A percentile compares a stretch with the other conserved stretches of the same genome.
phyloP scores from a whole-genome alignment of 2,888 invertebrate species.

The Diarsia brunnea region DNA sequence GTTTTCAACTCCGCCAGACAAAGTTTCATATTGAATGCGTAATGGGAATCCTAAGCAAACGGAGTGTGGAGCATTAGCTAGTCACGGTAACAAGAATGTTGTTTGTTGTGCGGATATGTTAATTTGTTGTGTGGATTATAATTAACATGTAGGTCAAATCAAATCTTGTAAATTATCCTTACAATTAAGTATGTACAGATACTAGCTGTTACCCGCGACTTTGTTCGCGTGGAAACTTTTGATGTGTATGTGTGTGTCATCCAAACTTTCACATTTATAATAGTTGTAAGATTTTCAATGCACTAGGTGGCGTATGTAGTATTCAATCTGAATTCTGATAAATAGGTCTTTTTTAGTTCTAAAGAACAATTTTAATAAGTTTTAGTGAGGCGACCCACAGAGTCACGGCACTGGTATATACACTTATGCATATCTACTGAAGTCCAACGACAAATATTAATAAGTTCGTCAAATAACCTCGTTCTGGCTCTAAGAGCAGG shows the following conservation, averaged over 20 bases:
- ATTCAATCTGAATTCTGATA: not conserved
- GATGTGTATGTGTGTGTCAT: too few species aligned
- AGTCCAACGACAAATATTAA: not conserved
- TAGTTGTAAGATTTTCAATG: not conserved
- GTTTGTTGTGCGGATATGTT: not conserved
- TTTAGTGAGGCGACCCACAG: not conserved
- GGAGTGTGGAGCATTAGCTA: slow-evolving; percentile 6
- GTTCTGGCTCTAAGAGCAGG: not conserved
- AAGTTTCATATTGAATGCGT: slow-evolving; percentile 56
- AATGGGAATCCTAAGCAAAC: slow-evolving; percentile 58
- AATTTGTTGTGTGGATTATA: not conserved
- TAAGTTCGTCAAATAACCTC: not conserved
- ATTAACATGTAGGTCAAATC: slow-evolving; percentile 3
- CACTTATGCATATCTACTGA: not conserved
- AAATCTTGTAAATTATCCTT: not conserved
- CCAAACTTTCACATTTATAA: too few species aligned
- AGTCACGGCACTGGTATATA: not conserved
- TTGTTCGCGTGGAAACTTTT: too few species aligned
- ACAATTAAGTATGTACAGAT: not conserved
- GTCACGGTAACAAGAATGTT: not conserved
- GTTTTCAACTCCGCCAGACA: slow-evolving; percentile 31
- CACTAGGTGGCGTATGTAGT: not conserved
- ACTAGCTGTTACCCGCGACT: too few species aligned
- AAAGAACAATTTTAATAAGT: not conserved
- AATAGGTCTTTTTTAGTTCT: not conserved